Conservation (phyloP, 2,113 vertebrate genomes). For the Aphyosemion australe region DNA sequence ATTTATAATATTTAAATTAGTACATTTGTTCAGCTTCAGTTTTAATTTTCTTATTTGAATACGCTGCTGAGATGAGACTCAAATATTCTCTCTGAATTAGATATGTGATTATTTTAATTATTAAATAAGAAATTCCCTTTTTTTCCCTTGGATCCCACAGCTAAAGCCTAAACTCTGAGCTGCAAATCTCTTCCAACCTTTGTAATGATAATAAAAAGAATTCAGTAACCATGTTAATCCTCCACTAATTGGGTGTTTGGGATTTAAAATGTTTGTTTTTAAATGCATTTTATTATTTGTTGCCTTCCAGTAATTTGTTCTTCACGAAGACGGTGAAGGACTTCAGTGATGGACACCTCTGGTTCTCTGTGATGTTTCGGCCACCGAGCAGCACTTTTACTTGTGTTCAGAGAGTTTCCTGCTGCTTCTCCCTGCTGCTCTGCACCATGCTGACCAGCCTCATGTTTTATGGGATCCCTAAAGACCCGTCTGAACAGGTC, state of each 20-base stretch:
- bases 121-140: background rate
- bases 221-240: background rate
- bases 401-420: conserved; percentile 88
- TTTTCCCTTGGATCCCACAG: background rate
- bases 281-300: background rate
- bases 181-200: background rate
- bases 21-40: too few relatives aligned
- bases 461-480: conserved; percentile 93
- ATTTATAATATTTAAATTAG: too few relatives aligned
- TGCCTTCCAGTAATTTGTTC: conserved; percentile 85
- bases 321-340: conserved; percentile 86
- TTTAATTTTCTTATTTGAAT: too few relatives aligned
- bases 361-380: conserved; percentile 88
- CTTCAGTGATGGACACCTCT: conserved; percentile 90
- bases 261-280: background rate
- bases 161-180: background rate
- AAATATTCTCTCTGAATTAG: too few relatives aligned
- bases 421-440: conserved; percentile 91
- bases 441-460: conserved; percentile 96
- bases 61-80: too few relatives aligned
- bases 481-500: conserved; percentile 89
- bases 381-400: conserved; percentile 87
- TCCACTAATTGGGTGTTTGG: background rate
- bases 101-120: too few relatives aligned
- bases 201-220: background rate